These are phyloP conservation scores for Rhinichthys klamathensis DNA, from an alignment of 2,113 vertebrate species.

Conservation along the genomic window DNA sequence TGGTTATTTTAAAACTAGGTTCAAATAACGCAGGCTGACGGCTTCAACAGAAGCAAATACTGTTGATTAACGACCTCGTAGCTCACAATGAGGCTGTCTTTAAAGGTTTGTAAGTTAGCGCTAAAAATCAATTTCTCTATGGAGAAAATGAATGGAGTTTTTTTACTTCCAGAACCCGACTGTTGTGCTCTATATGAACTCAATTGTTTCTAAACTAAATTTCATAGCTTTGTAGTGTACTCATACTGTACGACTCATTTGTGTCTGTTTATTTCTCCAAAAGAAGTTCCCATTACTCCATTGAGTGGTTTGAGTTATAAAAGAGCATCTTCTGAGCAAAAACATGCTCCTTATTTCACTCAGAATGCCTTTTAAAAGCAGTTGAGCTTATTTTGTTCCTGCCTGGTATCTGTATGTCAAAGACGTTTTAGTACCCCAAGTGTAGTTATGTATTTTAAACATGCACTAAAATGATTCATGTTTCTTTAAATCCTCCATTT, in stretches of 20 bases:
- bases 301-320: background rate
- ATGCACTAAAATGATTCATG: background rate
- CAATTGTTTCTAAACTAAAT: background rate
- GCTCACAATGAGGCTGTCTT: no score
- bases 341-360: background rate
- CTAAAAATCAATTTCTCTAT: no score
- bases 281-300: background rate
- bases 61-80: no score
- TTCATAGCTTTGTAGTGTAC: background rate
- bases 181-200: no score
- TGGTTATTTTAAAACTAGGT: no score
- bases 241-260: background rate
- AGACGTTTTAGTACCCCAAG: background rate
- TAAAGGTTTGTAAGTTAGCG: no score
- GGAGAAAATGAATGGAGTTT: no score
- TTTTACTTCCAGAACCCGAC: no score
- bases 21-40: no score
- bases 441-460: background rate
- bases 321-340: no score
- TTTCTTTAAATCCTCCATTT: slow-evolving; percentile 35
- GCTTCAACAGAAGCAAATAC: no score
- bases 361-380: background rate
- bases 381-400: background rate
- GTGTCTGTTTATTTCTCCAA: background rate
- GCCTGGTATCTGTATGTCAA: background rate